A percentile compares a stretch with the other conserved stretches of the same genome.
These are phyloP conservation scores for Corythornis madagascariensis DNA, from an alignment of 2,113 vertebrate genomes.

Conservation along the genomic window DNA sequence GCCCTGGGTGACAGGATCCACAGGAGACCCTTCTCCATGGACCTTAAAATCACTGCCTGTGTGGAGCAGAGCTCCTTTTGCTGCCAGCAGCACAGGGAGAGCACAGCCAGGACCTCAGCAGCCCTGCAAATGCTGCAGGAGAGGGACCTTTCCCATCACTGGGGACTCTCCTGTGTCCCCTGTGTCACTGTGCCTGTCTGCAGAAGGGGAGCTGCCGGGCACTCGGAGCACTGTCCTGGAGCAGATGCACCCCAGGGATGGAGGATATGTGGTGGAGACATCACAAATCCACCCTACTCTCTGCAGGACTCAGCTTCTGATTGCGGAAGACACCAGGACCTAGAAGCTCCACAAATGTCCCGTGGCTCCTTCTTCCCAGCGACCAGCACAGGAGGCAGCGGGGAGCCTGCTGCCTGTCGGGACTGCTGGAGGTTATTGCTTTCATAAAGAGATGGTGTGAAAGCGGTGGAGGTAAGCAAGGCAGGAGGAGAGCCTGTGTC, in stretches of 20 bases:
- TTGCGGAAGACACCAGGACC: background rate
- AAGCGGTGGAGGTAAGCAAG: background rate
- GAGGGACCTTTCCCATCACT: background rate
- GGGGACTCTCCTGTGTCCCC: rapidly evolving
- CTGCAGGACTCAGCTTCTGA: background rate
- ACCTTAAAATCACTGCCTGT: background rate
- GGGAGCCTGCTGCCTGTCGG: background rate
- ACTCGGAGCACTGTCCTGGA: rapidly evolving
- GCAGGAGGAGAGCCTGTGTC: background rate
- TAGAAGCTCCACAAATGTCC: background rate
- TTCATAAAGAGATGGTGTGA: background rate
- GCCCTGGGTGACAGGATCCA: background rate
- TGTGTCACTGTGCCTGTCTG: rapidly evolving
- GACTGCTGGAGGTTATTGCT: conserved; percentile 5
- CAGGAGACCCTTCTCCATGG: background rate
- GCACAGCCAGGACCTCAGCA: background rate
- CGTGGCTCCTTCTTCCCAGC: background rate
- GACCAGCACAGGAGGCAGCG: background rate
- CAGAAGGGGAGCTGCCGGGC: background rate
- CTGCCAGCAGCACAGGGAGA: background rate
- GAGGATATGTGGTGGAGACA: background rate
- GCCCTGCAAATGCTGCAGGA: background rate
- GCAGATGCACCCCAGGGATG: background rate
- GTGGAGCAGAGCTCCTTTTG: background rate
- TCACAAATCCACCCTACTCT: background rate